Evolutionary conservation across 2,113 vertebrate genomes (phyloP), one percentile per base, ranked within the genome.

Genomic region (Tringa solitaria): DNA sequence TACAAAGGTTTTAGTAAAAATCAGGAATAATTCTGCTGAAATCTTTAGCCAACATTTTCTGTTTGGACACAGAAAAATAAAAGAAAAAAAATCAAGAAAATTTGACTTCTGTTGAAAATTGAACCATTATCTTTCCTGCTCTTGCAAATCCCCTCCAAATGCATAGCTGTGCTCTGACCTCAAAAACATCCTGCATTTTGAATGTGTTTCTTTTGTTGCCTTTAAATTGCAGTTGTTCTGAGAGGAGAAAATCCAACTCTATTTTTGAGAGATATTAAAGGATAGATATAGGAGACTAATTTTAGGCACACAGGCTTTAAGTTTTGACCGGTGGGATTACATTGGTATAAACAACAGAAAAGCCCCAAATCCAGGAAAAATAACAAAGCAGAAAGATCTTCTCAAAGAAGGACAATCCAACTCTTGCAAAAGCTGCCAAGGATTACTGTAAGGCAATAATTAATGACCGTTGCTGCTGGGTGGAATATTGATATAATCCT

Each of bases 401-500:
- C 86, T 87, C 78, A 92, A 92, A 90, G 60, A 89, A 94, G 83
- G 65, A 88, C 88, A 81, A 84, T 46, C 54, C 94, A 87, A 76
- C 78, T 92, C 83, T 37, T 77, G 24, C 69, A 93, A 82, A 95
- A 95, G 64, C 75, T 96, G 48, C 87, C 75, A 79, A 73, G 50
- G 82, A 94, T 97, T 98, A 96, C 90, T 93, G 39, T 54, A 96
- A 95, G 83, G 90, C 95, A 96, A 85, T 90, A 92, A 96, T 97
- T 97, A 97, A 93, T 94, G 96, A 96, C 94, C 93, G 57, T 51
- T 93, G 51, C 82, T 97, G 87, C 83, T 91, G 96, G 93, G 92
- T 94, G 75, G 76, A 96, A 92, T 97, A 97, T 96, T 97, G 97
- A 96, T 96, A 96, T 93, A 98, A 97, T 96, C 94, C 95, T 97